Conservation (phyloP, 1,140 invertebrate species). For the Aphidius gifuensis region DNA sequence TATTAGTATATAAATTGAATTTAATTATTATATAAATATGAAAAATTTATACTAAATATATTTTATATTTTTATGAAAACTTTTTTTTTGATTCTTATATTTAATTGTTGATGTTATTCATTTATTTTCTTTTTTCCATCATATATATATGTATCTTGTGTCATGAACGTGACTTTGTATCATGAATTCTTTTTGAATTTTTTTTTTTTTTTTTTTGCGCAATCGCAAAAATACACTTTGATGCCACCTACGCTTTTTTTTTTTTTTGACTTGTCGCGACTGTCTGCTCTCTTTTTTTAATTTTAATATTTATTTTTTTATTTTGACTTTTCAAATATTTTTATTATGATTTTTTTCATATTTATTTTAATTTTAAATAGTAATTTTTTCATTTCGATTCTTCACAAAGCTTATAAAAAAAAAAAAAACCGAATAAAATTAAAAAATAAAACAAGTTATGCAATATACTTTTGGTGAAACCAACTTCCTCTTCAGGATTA, state of each 20-base stretch:
- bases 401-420: neutral
- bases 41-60: too few relatives aligned
- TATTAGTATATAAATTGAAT: too few relatives aligned
- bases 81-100: neutral
- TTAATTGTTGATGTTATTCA: neutral
- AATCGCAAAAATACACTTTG: constrained; percentile 35
- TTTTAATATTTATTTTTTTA: too few relatives aligned
- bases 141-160: constrained; percentile 43
- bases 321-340: too few relatives aligned
- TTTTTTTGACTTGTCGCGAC: too few relatives aligned
- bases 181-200: constrained; percentile 53
- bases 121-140: too few relatives aligned
- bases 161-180: constrained; percentile 54
- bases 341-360: too few relatives aligned
- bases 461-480: too few relatives aligned
- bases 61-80: neutral
- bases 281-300: too few relatives aligned
- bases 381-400: neutral
- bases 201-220: constrained; percentile 50
- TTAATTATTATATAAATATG: too few relatives aligned
- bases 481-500: too few relatives aligned
- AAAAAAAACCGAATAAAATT: constrained; percentile 1
- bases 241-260: constrained; percentile 23
- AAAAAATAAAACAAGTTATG: neutral
- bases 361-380: too few relatives aligned